Base-by-base conservation (phyloP, 2,113 vertebrate species). In the Podarcis raffonei region DNA sequence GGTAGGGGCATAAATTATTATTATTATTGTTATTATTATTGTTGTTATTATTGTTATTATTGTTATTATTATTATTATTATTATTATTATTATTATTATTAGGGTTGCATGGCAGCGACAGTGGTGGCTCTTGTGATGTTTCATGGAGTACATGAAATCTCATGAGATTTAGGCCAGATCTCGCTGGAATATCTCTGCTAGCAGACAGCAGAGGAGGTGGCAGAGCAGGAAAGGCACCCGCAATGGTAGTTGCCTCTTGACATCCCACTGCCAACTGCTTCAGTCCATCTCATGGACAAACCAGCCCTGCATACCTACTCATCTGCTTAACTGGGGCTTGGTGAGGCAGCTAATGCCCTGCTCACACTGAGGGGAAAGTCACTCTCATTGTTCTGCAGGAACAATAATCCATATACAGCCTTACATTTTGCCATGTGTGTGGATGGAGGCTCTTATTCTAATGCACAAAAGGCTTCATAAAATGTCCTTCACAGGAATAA, bases 401-500 rank as follows among this genome's bases (percentile, higher is more conserved):
- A 68, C 39, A 42, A 86, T 65, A 8, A n/a, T 78, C 35, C 78
- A 23, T 88, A 30, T 71, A 59, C 23, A 27, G 32, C 37, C 18
- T 39, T 57, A 75, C 32, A 22, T 88, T 25, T 77, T 20, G 23
- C 15, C 5, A 9, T 66, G 39, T 15, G 18, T 15, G n/a, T 15
- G 12, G 74, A 25, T 53, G 57, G 39, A 66, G 13, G 42, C 15
- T 37, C n/a, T 68, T 76, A 39, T 88, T 76, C 37, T 39, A 66
- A 8, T 83, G 71, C 76, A 83, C 57, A 66, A 89, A 83, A 42
- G 15, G 9, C 1, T 84, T 15, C 57, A 76, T 57, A 9, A 27
- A 71, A 1, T 59, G 65, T 23, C 35, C 87, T 86, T 83, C 81
- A 18, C 80, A 62, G 78, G 83, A 87, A 76, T 85, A 81, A 42